These are phyloP conservation scores for Drosophila pachea DNA, from an alignment of 1,140 invertebrate genomes.

Conservation along the genomic window DNA sequence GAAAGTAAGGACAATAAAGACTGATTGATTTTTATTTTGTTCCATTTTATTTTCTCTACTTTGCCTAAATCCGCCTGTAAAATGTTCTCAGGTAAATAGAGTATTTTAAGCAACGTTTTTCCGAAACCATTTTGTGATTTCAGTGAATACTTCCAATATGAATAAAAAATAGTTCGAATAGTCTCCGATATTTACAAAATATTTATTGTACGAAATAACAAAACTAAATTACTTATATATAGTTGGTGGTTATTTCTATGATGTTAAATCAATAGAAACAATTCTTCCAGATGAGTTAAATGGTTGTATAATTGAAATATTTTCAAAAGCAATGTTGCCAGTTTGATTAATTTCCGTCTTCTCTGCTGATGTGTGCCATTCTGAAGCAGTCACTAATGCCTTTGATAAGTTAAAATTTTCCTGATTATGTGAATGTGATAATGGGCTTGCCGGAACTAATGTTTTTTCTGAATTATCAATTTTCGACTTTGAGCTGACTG, in stretches of 20 bases:
- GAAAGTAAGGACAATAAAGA: no score
- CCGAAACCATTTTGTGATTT: no score
- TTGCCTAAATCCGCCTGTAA: no score
- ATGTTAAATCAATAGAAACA: conserved; percentile 76
- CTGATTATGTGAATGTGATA: conserved; percentile 61
- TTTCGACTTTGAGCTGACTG: conserved; percentile 47
- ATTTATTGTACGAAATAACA: conserved; percentile 69
- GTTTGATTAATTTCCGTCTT: conserved; percentile 45
- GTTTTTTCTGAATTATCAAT: conserved; percentile 44
- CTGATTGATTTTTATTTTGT: no score
- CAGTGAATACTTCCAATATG: no score
- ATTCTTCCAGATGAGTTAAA: conserved; percentile 58
- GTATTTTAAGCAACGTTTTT: no score
- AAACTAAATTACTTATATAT: conserved; percentile 39
- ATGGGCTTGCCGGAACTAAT: conserved; percentile 44
- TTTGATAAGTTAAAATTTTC: conserved; percentile 68
- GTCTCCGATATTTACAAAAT: conserved; percentile 23
- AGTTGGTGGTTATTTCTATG: conserved; percentile 49
- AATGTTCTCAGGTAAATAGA: no score
- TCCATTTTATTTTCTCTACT: no score
- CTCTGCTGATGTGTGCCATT: conserved; percentile 54
- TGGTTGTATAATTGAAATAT: conserved; percentile 49
- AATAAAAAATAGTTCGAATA: background rate
- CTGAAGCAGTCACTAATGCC: conserved; percentile 50
- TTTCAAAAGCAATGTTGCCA: conserved; percentile 43